Conservation (phyloP, 2,113 vertebrate species). For the Psilopogon haemacephalus region DNA sequence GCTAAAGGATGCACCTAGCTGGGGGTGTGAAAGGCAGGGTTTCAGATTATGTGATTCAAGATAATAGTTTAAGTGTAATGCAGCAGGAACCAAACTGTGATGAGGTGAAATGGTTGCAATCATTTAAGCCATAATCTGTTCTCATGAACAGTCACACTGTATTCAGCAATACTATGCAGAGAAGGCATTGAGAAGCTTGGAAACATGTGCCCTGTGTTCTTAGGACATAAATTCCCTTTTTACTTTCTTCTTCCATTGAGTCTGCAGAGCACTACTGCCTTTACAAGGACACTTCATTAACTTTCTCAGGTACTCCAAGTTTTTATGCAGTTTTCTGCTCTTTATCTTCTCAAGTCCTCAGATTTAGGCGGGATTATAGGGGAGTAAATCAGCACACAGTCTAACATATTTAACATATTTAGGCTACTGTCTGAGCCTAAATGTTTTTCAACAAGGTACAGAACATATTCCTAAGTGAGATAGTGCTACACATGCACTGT, state of each 20-base stretch:
- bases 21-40: not conserved
- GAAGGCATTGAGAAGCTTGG: not conserved
- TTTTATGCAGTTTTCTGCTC: not conserved
- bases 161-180: not conserved
- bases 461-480: not conserved
- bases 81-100: not conserved
- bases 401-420: not conserved
- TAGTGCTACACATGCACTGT: not conserved
- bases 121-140: not conserved
- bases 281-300: not conserved
- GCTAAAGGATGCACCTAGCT: not conserved
- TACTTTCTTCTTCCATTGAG: not conserved
- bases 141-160: not conserved
- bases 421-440: not conserved
- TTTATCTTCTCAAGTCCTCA: not conserved
- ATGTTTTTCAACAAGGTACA: not conserved
- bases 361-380: accelerated
- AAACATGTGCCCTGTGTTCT: not conserved
- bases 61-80: not conserved
- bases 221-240: not conserved
- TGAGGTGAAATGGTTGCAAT: not conserved
- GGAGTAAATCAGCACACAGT: not conserved
- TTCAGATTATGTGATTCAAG: not conserved
- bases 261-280: not conserved
- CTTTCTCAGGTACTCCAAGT: not conserved